Percentiles rank a stretch among this genome's conserved stretches.
phyloP scores from a whole-genome alignment of 2,888 invertebrate species.

The Lumbricus terrestris region DNA sequence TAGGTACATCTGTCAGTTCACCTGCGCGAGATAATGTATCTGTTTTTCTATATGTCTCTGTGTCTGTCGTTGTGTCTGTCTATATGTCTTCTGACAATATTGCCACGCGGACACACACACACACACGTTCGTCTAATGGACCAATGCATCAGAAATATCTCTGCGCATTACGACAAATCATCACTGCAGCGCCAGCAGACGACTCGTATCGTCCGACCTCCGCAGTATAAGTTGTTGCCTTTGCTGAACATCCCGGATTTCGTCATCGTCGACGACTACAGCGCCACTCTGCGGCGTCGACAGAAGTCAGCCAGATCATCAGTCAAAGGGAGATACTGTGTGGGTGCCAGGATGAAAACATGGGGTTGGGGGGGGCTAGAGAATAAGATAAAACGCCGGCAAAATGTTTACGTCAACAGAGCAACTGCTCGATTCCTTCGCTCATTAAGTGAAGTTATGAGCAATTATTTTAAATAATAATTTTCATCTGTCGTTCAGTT shows the following conservation, averaged over 20 bases:
- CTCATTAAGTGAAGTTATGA: not conserved
- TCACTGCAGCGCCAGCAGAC: not conserved
- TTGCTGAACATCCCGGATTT: not conserved
- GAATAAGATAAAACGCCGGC: not conserved
- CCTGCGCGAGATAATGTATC: too few species aligned
- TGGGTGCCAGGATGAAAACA: not conserved
- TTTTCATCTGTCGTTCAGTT: too few species aligned
- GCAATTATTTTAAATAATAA: not conserved
- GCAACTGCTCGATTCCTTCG: not conserved
- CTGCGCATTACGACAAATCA: not conserved
- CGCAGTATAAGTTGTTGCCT: not conserved
- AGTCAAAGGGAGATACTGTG: not conserved
- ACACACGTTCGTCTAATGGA: not conserved
- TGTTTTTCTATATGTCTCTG: not conserved
- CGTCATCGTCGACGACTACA: not conserved
- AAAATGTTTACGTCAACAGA: not conserved
- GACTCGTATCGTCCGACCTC: not conserved
- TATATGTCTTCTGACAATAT: not conserved
- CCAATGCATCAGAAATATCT: not conserved
- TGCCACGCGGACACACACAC: not conserved
- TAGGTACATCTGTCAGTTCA: too few species aligned
- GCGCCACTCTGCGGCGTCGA: not conserved
- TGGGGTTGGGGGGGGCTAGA: not conserved
- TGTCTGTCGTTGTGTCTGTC: not conserved
- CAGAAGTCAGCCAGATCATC: not conserved